Base-by-base conservation (phyloP, 2,113 vertebrate species). In the Oostethus manadensis region DNA sequence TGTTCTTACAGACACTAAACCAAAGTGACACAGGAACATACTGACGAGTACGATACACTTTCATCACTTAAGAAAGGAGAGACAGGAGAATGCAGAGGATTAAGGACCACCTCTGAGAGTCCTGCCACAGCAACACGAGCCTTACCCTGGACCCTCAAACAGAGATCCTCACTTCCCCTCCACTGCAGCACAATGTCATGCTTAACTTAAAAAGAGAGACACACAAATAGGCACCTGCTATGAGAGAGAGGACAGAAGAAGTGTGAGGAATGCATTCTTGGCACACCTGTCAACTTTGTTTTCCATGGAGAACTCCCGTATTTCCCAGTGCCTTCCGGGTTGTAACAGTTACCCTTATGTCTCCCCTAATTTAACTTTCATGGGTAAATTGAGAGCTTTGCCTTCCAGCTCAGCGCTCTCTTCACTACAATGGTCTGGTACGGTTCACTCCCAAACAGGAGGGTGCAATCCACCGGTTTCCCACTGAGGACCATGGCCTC, bases 111-210 rank as follows among this genome's bases (percentile, higher is more conserved):
- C 89, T 90, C 88, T 88, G 80, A 89, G 85, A 83, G 88, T 89
- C 91, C 93, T 92, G 87, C 90, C 89, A 90, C 88, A 91, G 78
- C 89, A 93, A 55, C 91, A 94, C 87, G 89, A 93, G 82, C 92
- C 96, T 98, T 97, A 99, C 96, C 97, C 94, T 93, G 88, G 88
- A 92, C 94, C 94, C 92, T 92, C 73, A 87, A 75, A 87, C 72
- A 91, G 84, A 87, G 88, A 75, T 79, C 88, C 90, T 91, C 91
- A 76, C 84, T 91, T 86, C 89, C 88, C 84, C 74, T 71, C 45
- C 89, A 66, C 67, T 74, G 84, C 73, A 81, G 85, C 79, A 78
- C 75, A 85, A 84, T 67, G 88, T 90, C 92, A 89, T 92, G 92
- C 91, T 92, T 92, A 93, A 92, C 73, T 90, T 89, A 92, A 93